Evolutionary conservation across 2,113 vertebrate genomes (phyloP).

Genomic region (Lichenostomus cassidix): DNA sequence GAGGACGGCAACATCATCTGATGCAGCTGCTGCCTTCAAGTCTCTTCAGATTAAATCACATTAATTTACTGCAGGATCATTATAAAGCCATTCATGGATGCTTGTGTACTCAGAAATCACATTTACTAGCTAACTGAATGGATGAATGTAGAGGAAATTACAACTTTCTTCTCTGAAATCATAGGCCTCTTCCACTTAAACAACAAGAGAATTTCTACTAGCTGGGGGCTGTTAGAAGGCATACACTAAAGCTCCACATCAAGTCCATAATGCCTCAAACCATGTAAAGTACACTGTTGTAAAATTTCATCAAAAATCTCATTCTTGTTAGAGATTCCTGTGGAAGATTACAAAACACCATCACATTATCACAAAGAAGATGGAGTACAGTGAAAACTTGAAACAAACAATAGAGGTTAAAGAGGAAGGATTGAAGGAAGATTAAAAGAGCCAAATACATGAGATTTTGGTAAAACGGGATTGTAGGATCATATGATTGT

Average conservation of each 20-base stretch:
- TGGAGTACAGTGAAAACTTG: not conserved
- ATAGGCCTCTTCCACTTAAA: conserved; percentile 52
- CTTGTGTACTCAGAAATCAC: conserved; percentile 62
- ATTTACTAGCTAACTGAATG: conserved; percentile 59
- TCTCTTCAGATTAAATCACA: conserved; percentile 63
- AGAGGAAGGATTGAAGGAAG: not conserved
- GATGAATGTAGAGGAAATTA: conserved; percentile 63
- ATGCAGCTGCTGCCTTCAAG: conserved; percentile 58
- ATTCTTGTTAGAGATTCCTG: not conserved
- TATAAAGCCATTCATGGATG: conserved; percentile 58
- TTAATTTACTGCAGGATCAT: conserved; percentile 65
- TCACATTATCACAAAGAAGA: not conserved
- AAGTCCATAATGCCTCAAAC: not conserved
- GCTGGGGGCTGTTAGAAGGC: not conserved
- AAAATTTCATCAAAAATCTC: not conserved
- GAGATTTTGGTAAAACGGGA: not conserved
- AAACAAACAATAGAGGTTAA: not conserved
- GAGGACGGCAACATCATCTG: not conserved
- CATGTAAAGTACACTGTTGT: not conserved
- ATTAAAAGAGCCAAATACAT: not conserved
- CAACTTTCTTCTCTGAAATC: conserved; percentile 65
- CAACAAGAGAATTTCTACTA: conserved; percentile 36
- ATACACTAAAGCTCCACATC: not conserved
- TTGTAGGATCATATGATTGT: not conserved
- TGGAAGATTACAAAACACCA: not conserved